Conservation (phyloP, 2,797 vertebrate genomes). For the Buphagus erythrorhynchus region DNA sequence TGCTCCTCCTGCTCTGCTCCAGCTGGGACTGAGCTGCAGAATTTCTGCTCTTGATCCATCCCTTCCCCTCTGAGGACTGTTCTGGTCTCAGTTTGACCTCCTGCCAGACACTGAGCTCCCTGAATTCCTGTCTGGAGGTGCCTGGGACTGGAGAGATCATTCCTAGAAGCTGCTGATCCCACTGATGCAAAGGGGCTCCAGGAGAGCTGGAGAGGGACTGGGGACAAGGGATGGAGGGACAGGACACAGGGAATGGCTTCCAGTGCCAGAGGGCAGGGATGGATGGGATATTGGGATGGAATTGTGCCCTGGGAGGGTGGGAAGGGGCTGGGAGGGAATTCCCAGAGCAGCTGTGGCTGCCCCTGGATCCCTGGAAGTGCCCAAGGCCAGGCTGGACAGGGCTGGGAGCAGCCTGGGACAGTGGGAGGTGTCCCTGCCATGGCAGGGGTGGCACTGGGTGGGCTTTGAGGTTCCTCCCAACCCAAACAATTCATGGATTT, state of each 20-base stretch:
- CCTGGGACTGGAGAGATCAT: too few relatives aligned
- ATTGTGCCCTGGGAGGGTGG: not conserved
- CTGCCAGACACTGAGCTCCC: not conserved
- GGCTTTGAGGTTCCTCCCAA: accelerated
- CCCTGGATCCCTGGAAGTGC: not conserved
- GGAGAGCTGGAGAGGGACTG: not conserved
- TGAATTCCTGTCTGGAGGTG: not conserved
- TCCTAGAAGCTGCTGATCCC: not conserved
- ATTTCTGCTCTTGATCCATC: not conserved
- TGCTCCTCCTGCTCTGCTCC: not conserved
- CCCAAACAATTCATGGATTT: not conserved
- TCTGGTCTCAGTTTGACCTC: not conserved
- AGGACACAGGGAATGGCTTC: not conserved
- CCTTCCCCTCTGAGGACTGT: accelerated
- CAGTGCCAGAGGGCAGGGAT: not conserved
- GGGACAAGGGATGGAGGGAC: not conserved
- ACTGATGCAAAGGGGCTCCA: not conserved
- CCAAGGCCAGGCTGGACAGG: not conserved
- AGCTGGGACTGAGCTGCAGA: not conserved
- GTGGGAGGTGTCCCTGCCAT: not conserved
- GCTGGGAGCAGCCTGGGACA: not conserved
- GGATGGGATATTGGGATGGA: not conserved
- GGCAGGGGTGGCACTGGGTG: not conserved
- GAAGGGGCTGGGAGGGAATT: accelerated
- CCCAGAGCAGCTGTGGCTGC: not conserved